These are phyloP conservation scores for Electrona antarctica DNA, from an alignment of 2,113 vertebrate species.

Conservation along the genomic window DNA sequence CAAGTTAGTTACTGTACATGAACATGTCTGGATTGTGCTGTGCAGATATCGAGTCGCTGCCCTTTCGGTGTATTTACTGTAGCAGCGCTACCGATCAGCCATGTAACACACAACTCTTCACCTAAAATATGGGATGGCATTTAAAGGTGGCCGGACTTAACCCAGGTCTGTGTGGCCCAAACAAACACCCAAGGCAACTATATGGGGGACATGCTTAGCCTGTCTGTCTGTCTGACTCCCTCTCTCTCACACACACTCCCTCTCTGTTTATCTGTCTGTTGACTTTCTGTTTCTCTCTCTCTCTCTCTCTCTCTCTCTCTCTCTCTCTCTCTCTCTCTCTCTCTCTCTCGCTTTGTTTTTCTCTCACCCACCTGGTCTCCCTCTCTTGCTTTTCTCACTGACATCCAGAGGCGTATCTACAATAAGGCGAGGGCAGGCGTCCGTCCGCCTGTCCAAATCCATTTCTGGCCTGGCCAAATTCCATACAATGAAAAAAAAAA, in stretches of 20 bases:
- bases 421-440: too few relatives aligned
- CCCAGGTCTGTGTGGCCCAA: constrained; percentile 52
- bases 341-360: background rate
- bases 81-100: background rate
- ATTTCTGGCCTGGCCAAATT: too few relatives aligned
- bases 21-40: too few relatives aligned
- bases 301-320: background rate
- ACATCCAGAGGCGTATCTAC: too few relatives aligned
- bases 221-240: background rate
- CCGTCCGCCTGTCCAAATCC: too few relatives aligned
- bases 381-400: background rate
- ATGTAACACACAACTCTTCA: background rate
- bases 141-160: constrained; percentile 43
- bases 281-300: background rate
- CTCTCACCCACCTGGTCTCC: background rate
- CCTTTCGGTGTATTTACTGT: constrained; percentile 56
- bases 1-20: too few relatives aligned
- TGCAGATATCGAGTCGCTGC: background rate
- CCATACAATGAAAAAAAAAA: too few relatives aligned
- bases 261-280: background rate
- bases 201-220: constrained; percentile 18
- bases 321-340: background rate
- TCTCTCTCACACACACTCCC: constrained; percentile 9
- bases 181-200: constrained; percentile 47
- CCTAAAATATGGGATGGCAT: constrained; percentile 62